Conservation (phyloP, 1,140 invertebrate species). For the Cardiocondyla obscurior region DNA sequence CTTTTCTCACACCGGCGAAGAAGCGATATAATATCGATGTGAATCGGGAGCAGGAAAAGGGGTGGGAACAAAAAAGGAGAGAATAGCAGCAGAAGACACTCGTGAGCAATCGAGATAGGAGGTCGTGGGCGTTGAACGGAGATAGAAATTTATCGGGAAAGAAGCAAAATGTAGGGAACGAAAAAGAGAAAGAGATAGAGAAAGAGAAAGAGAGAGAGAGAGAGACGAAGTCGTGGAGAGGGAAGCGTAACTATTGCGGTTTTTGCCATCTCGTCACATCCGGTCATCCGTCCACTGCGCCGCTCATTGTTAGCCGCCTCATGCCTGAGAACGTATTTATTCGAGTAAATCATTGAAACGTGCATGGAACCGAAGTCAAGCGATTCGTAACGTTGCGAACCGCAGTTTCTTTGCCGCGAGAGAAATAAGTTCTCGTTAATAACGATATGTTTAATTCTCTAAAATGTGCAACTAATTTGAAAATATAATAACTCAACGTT, state of each 20-base stretch:
- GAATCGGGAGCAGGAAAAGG: conserved; percentile 54
- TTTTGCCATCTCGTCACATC: conserved; percentile 80
- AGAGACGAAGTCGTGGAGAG: conserved; percentile 51
- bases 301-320: conserved; percentile 64
- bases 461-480: background rate
- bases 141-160: conserved; percentile 54
- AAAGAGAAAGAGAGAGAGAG: conserved; percentile 19
- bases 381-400: conserved; percentile 28
- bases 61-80: conserved; percentile 49
- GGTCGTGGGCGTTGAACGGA: conserved; percentile 38
- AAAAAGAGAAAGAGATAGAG: conserved; percentile 59
- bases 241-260: conserved; percentile 75
- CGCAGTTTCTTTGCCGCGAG: background rate
- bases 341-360: conserved; percentile 78
- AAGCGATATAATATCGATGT: conserved; percentile 56
- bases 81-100: conserved; percentile 56
- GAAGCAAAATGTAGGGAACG: conserved; percentile 46
- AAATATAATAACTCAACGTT: background rate
- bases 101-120: conserved; percentile 50
- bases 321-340: conserved; percentile 77
- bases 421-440: background rate
- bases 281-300: conserved; percentile 77
- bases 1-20: conserved; percentile 46
- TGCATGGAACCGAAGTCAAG: conserved; percentile 65
- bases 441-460: background rate